Evolutionary conservation across 2,797 vertebrate species (phyloP).

Genomic region (Rallus crepitans): DNA sequence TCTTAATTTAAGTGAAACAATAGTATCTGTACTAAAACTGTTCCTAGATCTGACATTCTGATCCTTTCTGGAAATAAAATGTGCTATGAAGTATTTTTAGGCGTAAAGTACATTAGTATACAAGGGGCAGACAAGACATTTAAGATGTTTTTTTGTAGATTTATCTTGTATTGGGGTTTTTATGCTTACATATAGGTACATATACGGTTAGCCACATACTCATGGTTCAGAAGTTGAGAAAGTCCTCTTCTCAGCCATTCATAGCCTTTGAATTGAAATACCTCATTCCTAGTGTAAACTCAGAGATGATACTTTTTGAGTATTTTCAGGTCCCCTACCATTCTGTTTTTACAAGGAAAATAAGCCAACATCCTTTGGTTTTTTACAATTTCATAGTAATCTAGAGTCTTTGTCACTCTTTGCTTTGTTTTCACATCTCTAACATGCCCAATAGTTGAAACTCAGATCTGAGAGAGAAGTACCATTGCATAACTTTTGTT

Average conservation of each 20-base stretch:
- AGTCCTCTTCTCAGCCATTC: neutral
- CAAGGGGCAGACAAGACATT: neutral
- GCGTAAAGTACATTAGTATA: neutral
- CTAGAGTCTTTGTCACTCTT: neutral
- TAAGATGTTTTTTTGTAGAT: neutral
- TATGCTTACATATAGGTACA: neutral
- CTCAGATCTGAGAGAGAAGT: neutral
- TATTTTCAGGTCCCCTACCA: neutral
- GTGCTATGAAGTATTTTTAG: slow-evolving; percentile 1
- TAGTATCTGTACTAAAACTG: slow-evolving; percentile 46
- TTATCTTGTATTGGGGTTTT: neutral
- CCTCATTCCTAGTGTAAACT: neutral
- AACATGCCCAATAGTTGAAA: neutral
- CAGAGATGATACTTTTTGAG: neutral
- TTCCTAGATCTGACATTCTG: slow-evolving; percentile 30
- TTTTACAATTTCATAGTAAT: neutral
- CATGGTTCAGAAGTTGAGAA: neutral
- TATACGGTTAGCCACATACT: neutral
- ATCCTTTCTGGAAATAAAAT: slow-evolving; percentile 45
- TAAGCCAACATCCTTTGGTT: neutral
- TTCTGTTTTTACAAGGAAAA: neutral
- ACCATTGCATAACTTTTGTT: neutral
- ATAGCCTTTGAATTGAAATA: neutral
- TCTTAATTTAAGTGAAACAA: slow-evolving; percentile 57
- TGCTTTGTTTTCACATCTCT: neutral